Evolutionary conservation across 2,797 vertebrate genomes (phyloP), one percentile per base, ranked within the genome.

Genomic region (Sternarchorhynchus goeldii): DNA sequence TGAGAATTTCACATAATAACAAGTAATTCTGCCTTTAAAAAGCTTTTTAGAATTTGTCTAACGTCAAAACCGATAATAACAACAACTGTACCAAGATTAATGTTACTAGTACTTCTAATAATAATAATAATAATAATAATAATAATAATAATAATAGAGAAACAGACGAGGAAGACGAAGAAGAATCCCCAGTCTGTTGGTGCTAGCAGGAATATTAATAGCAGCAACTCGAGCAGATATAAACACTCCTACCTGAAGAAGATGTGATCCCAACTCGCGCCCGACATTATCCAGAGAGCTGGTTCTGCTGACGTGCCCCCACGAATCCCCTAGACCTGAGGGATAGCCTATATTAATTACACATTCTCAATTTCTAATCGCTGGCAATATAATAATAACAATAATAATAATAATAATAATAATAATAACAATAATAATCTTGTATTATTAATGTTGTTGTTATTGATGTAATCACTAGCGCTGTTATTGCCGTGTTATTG

Each of bases 241-340:
- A 64, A 39, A 75, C n/a, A 41, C 12, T 29, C 18, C 55, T 95
- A 97, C 97, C 96, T 99, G 97, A 72, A 99, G 89, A 74, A 99
- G 94, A 78, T 99, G 97, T 4, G 97, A 97, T 85, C 97, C 97
- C 65, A 99, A 87, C 60, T 99, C 97, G 10, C 96, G 93, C 75
- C 93, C 94, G 68, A 99, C 94, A 73, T 96, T 98, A 80, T 97
- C 95, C 91, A 97, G 81, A 1, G 96, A 93, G 65, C 93, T 95
- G 70, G 90, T 93, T 74, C 96, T 91, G 85, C 95, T 95, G n/a
- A 96, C 92, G 41, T 96, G 96, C 65, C 97, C 97, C 97, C 97
- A 99, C 0, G 97, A 97, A 91, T 98, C 97, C 50, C 97, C 97
- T 0, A 99, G 94, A 81, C 97, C 97, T 99, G 90, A 75, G 0